Evolutionary conservation across 2,797 vertebrate genomes (phyloP), one percentile per base, ranked within the genome.

Genomic region (Chloroceryle amazona): DNA sequence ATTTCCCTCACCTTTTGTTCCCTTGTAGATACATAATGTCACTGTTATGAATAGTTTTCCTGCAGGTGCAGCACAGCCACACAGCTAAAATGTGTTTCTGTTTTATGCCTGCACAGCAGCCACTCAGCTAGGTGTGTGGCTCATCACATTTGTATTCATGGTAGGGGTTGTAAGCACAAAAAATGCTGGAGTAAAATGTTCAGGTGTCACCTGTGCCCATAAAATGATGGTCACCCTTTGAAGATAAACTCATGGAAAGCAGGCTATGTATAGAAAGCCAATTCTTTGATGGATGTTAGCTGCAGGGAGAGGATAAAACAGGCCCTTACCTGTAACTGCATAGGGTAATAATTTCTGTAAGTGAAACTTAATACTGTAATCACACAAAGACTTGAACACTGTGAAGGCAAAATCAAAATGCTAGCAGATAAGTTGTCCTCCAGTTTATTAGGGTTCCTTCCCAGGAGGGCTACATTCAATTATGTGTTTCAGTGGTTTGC

Each of bases 381-480:
- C 20, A 6, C 86, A 87, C 72, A 79, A 58, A 75, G 72, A n/a
- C 44, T 58, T 68, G 76, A 92, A 61, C n/a, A 25, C 78, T 58
- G 84, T 25, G 89, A 93, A 95, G 72, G 78, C 22, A 93, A 81
- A 96, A 90, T 96, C 52, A 95, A 83, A 96, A 95, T 92, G 46
- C 86, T 72, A 86, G 89, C 70, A 95, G 90, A 96, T 81, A 97
- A 91, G 62, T 90, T 91, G 84, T 95, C 52, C 90, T 98, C 63
- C 63, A 58, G 71, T 94, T 94, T 96, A 89, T 75, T 91, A 96
- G 67, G 79, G 74, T 83, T 95, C 68, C 61, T 97, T 98, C 94
- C 96, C 80, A 94, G 89, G 91, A 97, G 94, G 90, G 72, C 81
- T 91, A 61, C 60, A 89, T 97, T 97, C 83, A 90, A 81, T 97